Evolutionary conservation across 2,797 vertebrate species (phyloP), one percentile per base, ranked within the genome.

Genomic region (Gymnocypris eckloni): DNA sequence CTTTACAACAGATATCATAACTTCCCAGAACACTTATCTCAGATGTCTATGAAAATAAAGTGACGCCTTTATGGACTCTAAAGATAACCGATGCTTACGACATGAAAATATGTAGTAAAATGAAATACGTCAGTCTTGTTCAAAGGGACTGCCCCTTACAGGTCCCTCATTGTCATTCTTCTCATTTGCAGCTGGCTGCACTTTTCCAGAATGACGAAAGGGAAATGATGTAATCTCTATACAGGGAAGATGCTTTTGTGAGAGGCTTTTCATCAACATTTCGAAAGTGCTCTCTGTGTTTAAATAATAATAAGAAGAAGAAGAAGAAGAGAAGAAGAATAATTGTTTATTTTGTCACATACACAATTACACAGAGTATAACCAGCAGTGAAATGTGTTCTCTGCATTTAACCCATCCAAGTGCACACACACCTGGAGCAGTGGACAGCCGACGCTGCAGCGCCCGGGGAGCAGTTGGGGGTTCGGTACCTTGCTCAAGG

Each of bases 191-290:
- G 66, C 22, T 81, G 25, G 50, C 71, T 69, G 48, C 70, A 15
- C 66, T 61, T 73, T 73, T 67, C 81, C 52, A 12, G 28, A 9
- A 48, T 84, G 50, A 72, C 15, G 9, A 71, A 6, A 59, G 71
- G 81, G 81, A 87, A 83, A 43, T 87, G 37, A 83, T 61, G 33
- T 39, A 79, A 83, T 75, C 50, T 73, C 4, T 54, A 25, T 70
- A 33, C 28, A 82, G 45, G 39, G 25, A 69, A 41, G 50, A 64
- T 25, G 16, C 28, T 69, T 48, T 33, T 0, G 16, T 13, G 39
- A 48, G 18, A 75, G 50, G 33, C 16, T 50, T 64, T 18, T 48
- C 43, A 28, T 48, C 20, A 66, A 39, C 64, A 39, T 69, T 69
- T 80, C 6, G 2, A 78, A 59, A 41, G 37, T 8, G 25, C 76